Base-by-base conservation (phyloP, 2,888 invertebrate species). In the Eristalis tenax region DNA sequence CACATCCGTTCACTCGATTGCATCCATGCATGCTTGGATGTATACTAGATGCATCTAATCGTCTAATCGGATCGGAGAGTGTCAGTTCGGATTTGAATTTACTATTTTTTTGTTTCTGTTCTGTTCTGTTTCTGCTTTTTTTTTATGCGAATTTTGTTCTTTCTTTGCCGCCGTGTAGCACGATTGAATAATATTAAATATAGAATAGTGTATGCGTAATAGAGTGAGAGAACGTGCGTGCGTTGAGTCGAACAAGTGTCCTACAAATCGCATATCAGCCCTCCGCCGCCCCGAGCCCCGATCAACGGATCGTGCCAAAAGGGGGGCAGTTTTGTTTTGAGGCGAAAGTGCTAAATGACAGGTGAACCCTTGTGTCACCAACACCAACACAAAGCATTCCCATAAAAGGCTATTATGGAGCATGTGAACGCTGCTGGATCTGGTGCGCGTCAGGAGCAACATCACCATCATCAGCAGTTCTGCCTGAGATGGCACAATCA, bases 401-500 rank as follows among this genome's bases (percentile, higher is more conserved):
- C 83, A 76, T 85, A 90, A 90, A 84, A 84, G 83, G 77, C 77
- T 61, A 92, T 90, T 90, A 92, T 92, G 92, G 92, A 92, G 90
- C 91, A 91, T 91, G 91, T 91, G 89, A 92, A 91, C 90, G 89
- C 89, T 81, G 81, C 89, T 85, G 81, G 90, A 90, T 69, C 81
- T 4, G 61, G 65, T 35, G 56, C 73, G 65, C 90, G 90, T 61
- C 90, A 91, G 75, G 91, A 90, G 89, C 91, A 89, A 40, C 88
- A 89, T 61, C 89, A 91, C 64, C 91, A 92, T 84, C 92, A 92
- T 83, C 96, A 96, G 93, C 97, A 97, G 93, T 97, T 97, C 93
- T 97, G 97, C 93, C 94, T 97, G 91, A 95, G 97, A 93, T 97
- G 97, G 97, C 97, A 97, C 93, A 97, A 97, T 93, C 96, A 95